Base-by-base conservation (phyloP, 2,113 vertebrate species). In the Perca fluviatilis region DNA sequence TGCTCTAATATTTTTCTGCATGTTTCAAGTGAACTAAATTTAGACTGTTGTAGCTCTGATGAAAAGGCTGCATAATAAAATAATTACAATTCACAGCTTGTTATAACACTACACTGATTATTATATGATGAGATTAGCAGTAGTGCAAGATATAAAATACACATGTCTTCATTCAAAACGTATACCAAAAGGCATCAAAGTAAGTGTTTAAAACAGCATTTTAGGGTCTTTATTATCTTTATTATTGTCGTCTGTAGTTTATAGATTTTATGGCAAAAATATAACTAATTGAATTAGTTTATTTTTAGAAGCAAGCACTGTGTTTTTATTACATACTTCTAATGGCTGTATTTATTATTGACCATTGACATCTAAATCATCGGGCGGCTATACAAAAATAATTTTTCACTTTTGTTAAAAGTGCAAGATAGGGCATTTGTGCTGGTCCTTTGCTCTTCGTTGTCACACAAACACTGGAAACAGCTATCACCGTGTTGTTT, bases 21-120 rank as follows among this genome's bases (percentile, higher is more conserved):
- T n/a, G 46, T 74, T 68, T 82, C 15, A 11, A 67, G 16, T 8
- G 21, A 74, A 66, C 27, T 50, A 15, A 50, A 50, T 21, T 66
- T 33, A 10, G 19, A 30, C 62, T 46, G 62, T 11, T 23, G 66
- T 18, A 47, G 21, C 62, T 40, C 54, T 64, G 77, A 70, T 69
- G 23, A 36, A 64, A 66, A 53, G 16, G n/a, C 51, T 81, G 40
- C 13, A 14, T 66, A 65, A 70, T 30, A 5, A 65, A 43, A 51
- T 30, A 0, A 58, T 83, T 65, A 27, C 4, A 25, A 49, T 56
- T 57, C 6, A 61, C 4, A 10, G 4, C 47, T 40, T 4, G 12
- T 69, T 69, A 62, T 27, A 69, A 46, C 19, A 16, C 58, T 3
- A 46, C 16, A 12, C 6, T 11, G 33, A 46, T 49, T 19, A 27